A percentile compares a stretch with the other conserved stretches of the same genome.
Conservation (phyloP, 2,888 invertebrate genomes). For the Diaprepes abbreviatus region DNA sequence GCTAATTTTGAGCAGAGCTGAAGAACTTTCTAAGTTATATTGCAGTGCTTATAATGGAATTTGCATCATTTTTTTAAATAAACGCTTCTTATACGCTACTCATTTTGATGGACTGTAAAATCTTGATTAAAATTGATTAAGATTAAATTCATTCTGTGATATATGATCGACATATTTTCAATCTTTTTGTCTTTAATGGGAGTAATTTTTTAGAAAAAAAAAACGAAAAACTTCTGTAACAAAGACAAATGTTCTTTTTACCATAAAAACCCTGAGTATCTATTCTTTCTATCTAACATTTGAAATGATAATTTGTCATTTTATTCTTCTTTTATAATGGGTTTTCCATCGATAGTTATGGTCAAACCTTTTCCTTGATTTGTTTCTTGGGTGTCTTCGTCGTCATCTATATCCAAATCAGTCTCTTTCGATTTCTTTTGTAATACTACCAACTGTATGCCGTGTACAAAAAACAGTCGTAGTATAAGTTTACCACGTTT, state of each 20-base stretch:
- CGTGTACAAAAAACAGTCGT: not conserved
- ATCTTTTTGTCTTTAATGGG: no score
- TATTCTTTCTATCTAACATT: no score
- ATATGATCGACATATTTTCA: no score
- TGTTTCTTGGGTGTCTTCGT: not conserved
- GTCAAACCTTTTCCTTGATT: not conserved
- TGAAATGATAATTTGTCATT: no score
- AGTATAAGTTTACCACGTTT: not conserved
- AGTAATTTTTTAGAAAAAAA: no score
- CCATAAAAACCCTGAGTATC: no score
- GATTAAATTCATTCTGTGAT: no score
- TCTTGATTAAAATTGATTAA: not conserved
- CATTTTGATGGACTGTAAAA: not conserved
- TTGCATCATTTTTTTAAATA: not conserved
- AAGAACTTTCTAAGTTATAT: slow-evolving; percentile 21
- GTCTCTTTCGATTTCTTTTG: not conserved
- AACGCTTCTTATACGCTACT: not conserved
- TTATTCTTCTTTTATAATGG: no score
- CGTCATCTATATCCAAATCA: not conserved
- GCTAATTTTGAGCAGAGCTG: slow-evolving; percentile 26
- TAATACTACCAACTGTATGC: not conserved
- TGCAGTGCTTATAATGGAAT: not conserved
- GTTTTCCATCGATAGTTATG: not conserved
- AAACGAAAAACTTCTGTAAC: no score
- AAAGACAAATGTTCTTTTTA: no score